Conservation (phyloP, 2,113 vertebrate species). For the Microtus montanus region DNA sequence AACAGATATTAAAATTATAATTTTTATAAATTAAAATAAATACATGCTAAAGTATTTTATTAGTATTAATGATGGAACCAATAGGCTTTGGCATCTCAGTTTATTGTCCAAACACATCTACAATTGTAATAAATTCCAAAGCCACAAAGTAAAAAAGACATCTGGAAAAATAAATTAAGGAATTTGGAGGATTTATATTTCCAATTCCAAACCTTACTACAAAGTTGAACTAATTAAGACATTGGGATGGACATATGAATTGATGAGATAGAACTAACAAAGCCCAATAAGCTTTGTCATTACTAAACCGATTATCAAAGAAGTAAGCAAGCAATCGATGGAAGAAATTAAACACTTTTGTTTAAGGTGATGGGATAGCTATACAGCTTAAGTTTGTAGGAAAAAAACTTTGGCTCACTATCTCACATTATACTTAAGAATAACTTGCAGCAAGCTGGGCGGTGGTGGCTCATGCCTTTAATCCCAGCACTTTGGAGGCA, state of each 20-base stretch:
- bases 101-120: neutral
- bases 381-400: neutral
- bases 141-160: neutral
- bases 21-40: constrained; percentile 28
- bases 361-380: neutral
- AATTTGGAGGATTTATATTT: neutral
- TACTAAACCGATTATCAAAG: neutral
- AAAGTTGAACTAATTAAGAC: neutral
- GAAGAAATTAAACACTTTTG: neutral
- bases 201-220: neutral
- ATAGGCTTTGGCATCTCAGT: neutral
- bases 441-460: too few species aligned
- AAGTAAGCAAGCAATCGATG: neutral
- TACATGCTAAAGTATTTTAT: neutral
- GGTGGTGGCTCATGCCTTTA: too few species aligned
- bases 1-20: neutral
- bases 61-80: neutral
- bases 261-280: neutral
- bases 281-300: neutral
- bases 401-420: too few species aligned
- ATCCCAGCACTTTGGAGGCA: too few species aligned
- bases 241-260: neutral
- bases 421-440: too few species aligned
- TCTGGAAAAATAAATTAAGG: neutral
- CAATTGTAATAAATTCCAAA: neutral